Evolutionary conservation across 2,797 vertebrate genomes (phyloP), one percentile per base, ranked within the genome.

Genomic region (Buceros bicornis): DNA sequence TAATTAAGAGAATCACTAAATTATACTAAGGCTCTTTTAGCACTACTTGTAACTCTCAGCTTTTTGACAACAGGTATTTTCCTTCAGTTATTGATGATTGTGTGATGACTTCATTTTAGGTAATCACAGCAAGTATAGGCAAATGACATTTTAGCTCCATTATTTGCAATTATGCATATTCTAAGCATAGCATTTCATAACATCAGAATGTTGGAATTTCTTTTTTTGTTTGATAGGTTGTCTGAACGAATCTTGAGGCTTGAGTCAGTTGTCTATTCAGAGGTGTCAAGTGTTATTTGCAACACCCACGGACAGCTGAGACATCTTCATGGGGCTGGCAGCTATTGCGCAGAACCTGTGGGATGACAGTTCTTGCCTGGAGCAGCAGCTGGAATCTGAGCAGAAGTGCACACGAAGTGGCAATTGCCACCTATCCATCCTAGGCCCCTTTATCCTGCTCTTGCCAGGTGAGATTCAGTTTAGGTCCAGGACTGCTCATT

Each of bases 231-330:
- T 90, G 18, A 70, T 31, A 73, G 48, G 14, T 19, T 85, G 33
- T 67, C 87, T 83, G 54, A 92, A 91, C 56, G 50, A 72, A 82
- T 70, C 54, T 89, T 19, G 35, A 79, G 14, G 24, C 43, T 76
- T 96, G 84, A 95, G 71, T 92, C 74, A 89, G 60, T 21, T 89
- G 74, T 47, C 19, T 94, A 1, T 79, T 89, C 78, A 92, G 56
- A 91, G 17, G 18, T 92, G 57, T 85, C 71, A 72, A 58, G 54
- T 47, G 43, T 77, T 92, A 70, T 93, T 89, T 80, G 56, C 51
- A 87, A 66, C 16, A 0, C 91, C 93, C 66, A 92, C 74, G 64
- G 74, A 25, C 0, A 87, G 57, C 66, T 93, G 87, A 96, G 82
- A 54, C 58, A 92, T 48, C 61, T 87, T 81, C 50, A 37, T 12